Evolutionary conservation across 1,140 invertebrate genomes (phyloP).

Genomic region (Leptinotarsa defecta): DNA sequence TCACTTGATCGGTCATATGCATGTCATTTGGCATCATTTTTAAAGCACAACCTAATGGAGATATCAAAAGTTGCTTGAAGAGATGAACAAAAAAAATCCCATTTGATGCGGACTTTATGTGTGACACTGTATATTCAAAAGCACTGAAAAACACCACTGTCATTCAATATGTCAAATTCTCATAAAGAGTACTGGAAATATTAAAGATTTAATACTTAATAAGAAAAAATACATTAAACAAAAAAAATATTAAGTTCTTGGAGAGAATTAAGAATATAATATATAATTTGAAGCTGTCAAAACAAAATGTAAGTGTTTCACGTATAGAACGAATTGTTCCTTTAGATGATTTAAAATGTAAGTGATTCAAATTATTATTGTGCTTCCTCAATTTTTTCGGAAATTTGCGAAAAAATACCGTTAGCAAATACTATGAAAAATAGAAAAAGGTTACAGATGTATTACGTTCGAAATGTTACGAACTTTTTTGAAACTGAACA

Average conservation of each 20-base stretch:
- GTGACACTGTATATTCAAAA: constrained; percentile 3
- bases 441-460: constrained; percentile 5
- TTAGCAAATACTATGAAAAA: too few species aligned
- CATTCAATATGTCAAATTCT: neutral
- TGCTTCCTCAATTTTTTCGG: too few species aligned
- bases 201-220: neutral
- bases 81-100: too few species aligned
- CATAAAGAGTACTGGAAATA: neutral
- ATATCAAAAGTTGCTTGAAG: too few species aligned
- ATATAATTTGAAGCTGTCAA: neutral
- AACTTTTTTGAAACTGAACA: neutral
- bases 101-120: too few species aligned
- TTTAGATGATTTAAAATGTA: too few species aligned
- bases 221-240: neutral
- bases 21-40: too few species aligned
- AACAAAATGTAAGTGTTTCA: neutral
- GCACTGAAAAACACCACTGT: neutral
- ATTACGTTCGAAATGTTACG: neutral
- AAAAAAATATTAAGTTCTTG: neutral
- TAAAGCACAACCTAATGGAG: too few species aligned
- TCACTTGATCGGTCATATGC: too few species aligned
- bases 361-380: too few species aligned
- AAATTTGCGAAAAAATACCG: too few species aligned
- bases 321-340: too few species aligned
- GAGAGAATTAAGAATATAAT: neutral